phyloP scores from a whole-genome alignment of 2,113 vertebrate genomes.

The Mus pahari region DNA sequence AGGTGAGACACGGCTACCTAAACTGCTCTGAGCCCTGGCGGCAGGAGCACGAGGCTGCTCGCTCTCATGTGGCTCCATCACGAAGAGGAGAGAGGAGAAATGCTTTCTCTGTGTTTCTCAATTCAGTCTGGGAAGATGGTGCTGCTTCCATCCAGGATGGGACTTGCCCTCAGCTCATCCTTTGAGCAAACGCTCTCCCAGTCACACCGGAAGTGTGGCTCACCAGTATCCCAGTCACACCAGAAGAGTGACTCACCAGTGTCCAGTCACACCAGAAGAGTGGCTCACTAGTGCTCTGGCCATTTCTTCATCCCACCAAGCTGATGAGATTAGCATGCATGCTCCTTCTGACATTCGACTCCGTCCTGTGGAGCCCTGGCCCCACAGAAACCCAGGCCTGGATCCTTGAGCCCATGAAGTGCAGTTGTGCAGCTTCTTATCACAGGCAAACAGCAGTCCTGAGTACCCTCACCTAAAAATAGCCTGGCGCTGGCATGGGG shows the following conservation, averaged over 20 bases:
- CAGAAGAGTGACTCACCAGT: too few species aligned
- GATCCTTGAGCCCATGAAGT: background rate
- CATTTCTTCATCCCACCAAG: background rate
- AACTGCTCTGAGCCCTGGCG: background rate
- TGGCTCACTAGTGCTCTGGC: background rate
- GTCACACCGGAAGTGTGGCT: too few species aligned
- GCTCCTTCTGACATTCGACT: background rate
- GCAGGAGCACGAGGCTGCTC: background rate
- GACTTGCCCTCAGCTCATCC: background rate
- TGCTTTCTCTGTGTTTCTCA: background rate
- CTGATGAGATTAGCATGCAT: background rate
- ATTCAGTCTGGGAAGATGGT: too few species aligned
- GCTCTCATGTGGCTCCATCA: too few species aligned
- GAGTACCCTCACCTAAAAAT: constrained; percentile 4
- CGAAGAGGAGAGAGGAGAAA: background rate
- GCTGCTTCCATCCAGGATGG: too few species aligned
- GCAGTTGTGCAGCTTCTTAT: background rate
- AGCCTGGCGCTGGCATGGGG: background rate
- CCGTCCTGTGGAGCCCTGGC: background rate
- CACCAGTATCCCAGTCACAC: too few species aligned
- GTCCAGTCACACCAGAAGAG: too few species aligned
- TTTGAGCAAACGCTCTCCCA: background rate
- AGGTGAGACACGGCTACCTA: background rate
- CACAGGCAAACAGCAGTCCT: background rate
- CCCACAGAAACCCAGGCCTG: background rate